These are phyloP conservation scores for Petrolisthes cinctipes DNA, from an alignment of 2,888 invertebrate species.

Conservation along the genomic window DNA sequence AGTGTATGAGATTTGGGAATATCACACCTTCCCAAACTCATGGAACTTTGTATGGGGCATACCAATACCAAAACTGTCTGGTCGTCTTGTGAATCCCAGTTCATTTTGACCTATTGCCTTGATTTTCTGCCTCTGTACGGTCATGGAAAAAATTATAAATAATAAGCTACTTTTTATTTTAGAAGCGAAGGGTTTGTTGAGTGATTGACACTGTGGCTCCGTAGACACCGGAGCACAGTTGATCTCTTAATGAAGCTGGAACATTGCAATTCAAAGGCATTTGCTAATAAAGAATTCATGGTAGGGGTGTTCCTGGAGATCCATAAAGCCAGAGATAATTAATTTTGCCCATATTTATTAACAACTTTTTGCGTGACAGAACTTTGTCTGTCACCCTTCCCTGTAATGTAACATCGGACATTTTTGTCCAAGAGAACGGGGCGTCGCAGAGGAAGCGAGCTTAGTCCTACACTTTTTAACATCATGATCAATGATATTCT, in stretches of 20 bases:
- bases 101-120: background rate
- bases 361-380: no score
- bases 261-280: no score
- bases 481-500: no score
- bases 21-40: no score
- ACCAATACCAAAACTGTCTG: background rate
- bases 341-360: background rate
- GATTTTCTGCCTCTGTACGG: slow-evolving; percentile 7
- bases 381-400: no score
- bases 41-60: background rate
- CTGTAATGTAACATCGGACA: no score
- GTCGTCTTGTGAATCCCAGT: background rate
- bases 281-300: no score
- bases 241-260: no score
- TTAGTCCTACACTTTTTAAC: no score
- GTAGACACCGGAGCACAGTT: slow-evolving; percentile 8
- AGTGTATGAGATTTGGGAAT: no score
- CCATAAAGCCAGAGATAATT: background rate
- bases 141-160: slow-evolving; percentile 8
- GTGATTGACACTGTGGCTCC: slow-evolving; percentile 1
- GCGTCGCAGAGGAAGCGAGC: background rate
- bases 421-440: no score
- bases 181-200: slow-evolving; percentile 2
- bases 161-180: background rate
- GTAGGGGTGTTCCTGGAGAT: slow-evolving; percentile 7